phyloP scores from a whole-genome alignment of 2,888 invertebrate genomes.

The Ophion obscuratus region DNA sequence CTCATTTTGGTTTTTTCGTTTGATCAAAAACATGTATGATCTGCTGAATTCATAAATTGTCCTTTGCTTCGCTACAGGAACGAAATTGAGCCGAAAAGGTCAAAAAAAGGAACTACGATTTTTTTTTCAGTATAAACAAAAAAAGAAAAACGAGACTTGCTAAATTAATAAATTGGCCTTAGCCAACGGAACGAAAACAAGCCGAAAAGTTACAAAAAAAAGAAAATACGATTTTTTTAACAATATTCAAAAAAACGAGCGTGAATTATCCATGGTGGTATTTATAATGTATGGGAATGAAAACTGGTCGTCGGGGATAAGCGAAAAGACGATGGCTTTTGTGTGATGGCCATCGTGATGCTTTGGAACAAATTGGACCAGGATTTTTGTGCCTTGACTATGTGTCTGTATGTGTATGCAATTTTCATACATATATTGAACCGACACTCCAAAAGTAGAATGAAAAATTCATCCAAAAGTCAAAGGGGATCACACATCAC shows the following conservation, averaged over 20 bases:
- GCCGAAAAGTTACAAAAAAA: no score
- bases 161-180: constrained; percentile 34
- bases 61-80: constrained; percentile 27
- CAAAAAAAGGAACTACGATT: not conserved
- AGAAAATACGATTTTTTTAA: not conserved
- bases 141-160: no score
- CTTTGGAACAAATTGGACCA: constrained; percentile 30
- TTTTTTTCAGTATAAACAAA: no score
- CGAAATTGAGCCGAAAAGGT: no score
- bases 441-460: constrained; percentile 29
- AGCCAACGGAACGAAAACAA: not conserved
- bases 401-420: not conserved
- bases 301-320: constrained; percentile 8
- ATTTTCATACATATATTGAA: constrained; percentile 1
- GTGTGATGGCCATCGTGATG: constrained; percentile 38
- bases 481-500: not conserved
- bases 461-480: not conserved
- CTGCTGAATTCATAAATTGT: constrained; percentile 19
- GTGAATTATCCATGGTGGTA: constrained; percentile 41
- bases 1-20: no score
- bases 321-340: no score
- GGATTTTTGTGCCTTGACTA: constrained; percentile 3
- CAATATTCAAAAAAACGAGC: not conserved
- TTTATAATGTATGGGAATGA: constrained; percentile 39
- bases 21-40: no score